phyloP scores from a whole-genome alignment of 2,113 vertebrate species.

The Coptodon bakossiorum region DNA sequence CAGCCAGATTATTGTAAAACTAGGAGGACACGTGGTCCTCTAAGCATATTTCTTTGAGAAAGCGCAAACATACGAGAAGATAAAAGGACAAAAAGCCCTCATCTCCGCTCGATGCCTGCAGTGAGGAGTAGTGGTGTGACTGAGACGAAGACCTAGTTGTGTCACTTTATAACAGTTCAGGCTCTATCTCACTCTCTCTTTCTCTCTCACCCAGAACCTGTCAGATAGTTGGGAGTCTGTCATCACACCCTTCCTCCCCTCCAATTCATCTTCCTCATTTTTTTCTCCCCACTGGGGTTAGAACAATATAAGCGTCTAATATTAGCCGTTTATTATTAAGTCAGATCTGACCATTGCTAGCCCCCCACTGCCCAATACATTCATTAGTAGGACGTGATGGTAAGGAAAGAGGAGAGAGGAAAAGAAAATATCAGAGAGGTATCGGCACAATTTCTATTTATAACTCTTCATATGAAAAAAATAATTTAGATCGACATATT shows the following conservation, averaged over 20 bases:
- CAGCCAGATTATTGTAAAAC: not conserved
- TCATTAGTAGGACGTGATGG: not conserved
- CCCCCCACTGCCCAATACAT: not conserved
- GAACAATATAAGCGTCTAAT: slow-evolving; percentile 11
- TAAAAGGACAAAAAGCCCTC: slow-evolving; percentile 55
- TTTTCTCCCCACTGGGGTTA: slow-evolving; percentile 71
- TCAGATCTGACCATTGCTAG: slow-evolving; percentile 23
- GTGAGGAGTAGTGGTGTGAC: slow-evolving; percentile 75
- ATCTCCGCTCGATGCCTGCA: slow-evolving; percentile 70
- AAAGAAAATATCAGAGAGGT: not conserved
- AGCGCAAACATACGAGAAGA: slow-evolving; percentile 21
- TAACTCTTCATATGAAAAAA: not conserved
- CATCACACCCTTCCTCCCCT: slow-evolving; percentile 77
- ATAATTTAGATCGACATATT: not conserved
- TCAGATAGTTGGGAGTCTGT: slow-evolving; percentile 50
- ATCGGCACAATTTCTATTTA: not conserved
- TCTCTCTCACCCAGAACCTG: slow-evolving; percentile 53
- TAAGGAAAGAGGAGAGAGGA: not conserved
- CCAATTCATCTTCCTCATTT: slow-evolving; percentile 81
- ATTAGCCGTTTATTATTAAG: slow-evolving; percentile 48
- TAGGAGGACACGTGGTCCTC: not conserved
- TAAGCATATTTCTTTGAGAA: not conserved
- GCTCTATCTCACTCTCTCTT: slow-evolving; percentile 13
- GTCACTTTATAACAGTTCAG: slow-evolving; percentile 82
- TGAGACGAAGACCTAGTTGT: slow-evolving; percentile 84